Conservation (phyloP, 2,797 vertebrate species). For the Hapalemur alaotrensis region DNA sequence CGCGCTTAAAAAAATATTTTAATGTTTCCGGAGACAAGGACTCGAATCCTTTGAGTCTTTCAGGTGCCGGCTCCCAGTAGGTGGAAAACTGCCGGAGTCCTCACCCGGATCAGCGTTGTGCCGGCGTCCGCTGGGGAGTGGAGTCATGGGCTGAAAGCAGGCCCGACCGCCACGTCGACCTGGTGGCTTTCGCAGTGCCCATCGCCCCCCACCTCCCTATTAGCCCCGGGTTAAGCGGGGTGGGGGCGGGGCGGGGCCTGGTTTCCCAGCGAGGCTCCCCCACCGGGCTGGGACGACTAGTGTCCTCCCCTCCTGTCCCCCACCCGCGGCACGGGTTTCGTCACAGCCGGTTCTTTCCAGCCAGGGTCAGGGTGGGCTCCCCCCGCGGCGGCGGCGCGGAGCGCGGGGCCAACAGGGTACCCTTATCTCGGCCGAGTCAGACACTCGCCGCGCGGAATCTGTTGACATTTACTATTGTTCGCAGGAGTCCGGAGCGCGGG, state of each 20-base stretch:
- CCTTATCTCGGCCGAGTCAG: constrained; percentile 65
- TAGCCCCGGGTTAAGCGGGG: not conserved
- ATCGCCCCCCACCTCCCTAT: not conserved
- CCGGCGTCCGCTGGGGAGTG: not conserved
- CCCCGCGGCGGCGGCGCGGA: not conserved
- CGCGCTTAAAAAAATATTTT: constrained; percentile 41
- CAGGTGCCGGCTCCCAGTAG: constrained; percentile 21
- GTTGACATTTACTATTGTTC: constrained; percentile 82
- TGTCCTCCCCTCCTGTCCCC: constrained; percentile 10
- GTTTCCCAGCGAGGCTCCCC: not conserved
- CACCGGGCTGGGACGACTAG: not conserved
- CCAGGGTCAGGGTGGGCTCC: constrained; percentile 61
- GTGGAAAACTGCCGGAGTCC: constrained; percentile 4
- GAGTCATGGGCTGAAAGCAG: constrained; percentile 28
- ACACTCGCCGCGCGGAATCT: constrained; percentile 73
- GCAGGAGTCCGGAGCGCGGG: constrained; percentile 63
- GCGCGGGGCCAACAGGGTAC: constrained; percentile 55
- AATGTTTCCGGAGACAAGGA: constrained; percentile 52
- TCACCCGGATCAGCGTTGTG: not conserved
- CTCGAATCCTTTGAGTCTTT: constrained; percentile 28
- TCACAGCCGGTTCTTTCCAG: constrained; percentile 36
- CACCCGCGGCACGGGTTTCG: accelerated
- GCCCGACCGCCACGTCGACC: constrained; percentile 18
- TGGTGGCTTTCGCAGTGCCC: not conserved
- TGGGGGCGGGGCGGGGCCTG: constrained; percentile 59